These are phyloP conservation scores for Laodelphax striatellus DNA, from an alignment of 1,140 invertebrate genomes.

Conservation along the genomic window DNA sequence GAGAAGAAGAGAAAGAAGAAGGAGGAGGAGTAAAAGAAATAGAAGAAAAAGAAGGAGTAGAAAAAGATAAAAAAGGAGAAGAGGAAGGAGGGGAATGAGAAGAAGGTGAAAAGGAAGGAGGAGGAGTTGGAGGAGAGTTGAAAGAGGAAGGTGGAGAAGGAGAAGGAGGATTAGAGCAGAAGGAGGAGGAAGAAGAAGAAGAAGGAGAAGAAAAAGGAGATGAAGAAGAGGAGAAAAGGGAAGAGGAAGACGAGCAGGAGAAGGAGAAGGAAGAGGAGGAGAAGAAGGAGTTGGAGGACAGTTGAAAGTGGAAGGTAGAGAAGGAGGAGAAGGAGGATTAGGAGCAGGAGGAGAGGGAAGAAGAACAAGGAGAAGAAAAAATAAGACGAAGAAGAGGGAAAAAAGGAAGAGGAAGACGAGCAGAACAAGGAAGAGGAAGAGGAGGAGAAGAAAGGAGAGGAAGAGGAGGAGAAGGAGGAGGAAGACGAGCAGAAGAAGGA, in stretches of 20 bases:
- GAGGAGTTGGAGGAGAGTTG: no score
- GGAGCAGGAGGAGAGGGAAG: background rate
- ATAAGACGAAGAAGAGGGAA: background rate
- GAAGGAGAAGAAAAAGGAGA: no score
- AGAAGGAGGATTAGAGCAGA: no score
- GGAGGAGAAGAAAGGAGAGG: background rate
- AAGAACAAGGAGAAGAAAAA: background rate
- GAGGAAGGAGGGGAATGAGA: background rate
- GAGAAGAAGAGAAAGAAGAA: background rate
- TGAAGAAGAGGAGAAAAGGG: no score
- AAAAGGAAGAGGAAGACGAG: background rate
- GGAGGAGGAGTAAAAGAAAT: background rate
- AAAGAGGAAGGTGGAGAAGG: no score
- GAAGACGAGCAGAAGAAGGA: background rate
- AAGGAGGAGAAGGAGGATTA: background rate
- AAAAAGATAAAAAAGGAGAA: background rate
- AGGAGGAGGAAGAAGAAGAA: no score
- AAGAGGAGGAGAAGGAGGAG: background rate
- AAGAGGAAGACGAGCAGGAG: no score
- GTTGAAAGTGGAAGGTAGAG: background rate
- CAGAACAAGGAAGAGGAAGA: background rate
- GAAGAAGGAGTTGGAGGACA: no score
- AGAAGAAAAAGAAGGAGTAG: background rate
- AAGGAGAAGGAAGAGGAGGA: no score
- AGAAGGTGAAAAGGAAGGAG: no score